A percentile compares a stretch with the other conserved stretches of the same genome.
Conservation (phyloP, 2,113 vertebrate genomes). For the Phycodurus eques region DNA sequence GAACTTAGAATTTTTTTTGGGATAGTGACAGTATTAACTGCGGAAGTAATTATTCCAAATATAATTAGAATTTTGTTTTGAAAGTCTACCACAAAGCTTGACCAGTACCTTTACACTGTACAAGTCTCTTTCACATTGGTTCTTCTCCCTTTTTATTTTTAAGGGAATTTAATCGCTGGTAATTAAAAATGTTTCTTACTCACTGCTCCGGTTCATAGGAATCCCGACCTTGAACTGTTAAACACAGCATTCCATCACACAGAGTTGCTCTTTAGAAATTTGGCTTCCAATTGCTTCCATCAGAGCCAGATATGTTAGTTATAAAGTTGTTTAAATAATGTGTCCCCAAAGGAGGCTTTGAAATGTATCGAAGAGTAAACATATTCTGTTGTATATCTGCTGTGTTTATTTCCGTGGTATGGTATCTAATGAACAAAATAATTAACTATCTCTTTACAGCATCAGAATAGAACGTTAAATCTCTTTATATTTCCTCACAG, state of each 20-base stretch:
- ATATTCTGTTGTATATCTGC: not conserved
- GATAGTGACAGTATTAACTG: too few relatives aligned
- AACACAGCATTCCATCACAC: slow-evolving; percentile 33
- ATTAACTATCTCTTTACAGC: not conserved
- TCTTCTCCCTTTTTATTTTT: slow-evolving; percentile 15
- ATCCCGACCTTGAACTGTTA: slow-evolving; percentile 25
- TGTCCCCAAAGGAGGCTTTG: not conserved
- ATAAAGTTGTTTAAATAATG: slow-evolving; percentile 16
- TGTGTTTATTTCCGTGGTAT: slow-evolving; percentile 1
- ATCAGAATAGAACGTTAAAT: slow-evolving; percentile 1
- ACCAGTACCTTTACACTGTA: not conserved
- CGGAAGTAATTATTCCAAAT: too few relatives aligned
- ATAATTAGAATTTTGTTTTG: too few relatives aligned
- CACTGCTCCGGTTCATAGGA: slow-evolving; percentile 7
- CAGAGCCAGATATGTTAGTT: slow-evolving; percentile 24
- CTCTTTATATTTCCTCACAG: not conserved
- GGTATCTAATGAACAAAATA: slow-evolving; percentile 4
- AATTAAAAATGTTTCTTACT: not conserved
- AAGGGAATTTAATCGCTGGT: not conserved
- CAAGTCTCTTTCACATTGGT: not conserved
- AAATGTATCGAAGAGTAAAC: slow-evolving; percentile 5
- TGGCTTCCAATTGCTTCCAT: slow-evolving; percentile 17
- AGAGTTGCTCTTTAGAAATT: slow-evolving; percentile 15
- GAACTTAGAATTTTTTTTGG: too few relatives aligned
- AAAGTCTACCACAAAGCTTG: too few relatives aligned